phyloP scores from a whole-genome alignment of 1,140 invertebrate species.

The Sycobia sp. region DNA sequence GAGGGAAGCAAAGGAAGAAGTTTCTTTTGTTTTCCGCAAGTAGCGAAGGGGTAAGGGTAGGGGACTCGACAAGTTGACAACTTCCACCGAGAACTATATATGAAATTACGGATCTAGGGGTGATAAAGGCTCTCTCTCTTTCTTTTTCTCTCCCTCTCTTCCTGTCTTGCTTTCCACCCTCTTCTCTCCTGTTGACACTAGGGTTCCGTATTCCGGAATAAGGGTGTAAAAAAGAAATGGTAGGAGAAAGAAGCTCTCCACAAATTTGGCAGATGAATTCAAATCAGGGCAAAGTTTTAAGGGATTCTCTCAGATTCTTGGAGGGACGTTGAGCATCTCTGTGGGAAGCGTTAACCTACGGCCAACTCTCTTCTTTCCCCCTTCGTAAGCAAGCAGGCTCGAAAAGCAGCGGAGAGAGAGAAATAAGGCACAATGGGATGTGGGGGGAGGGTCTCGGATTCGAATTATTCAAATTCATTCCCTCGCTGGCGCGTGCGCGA shows the following conservation, averaged over 20 bases:
- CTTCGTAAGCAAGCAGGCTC: neutral
- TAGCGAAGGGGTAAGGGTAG: neutral
- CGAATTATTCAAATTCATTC: conserved; percentile 28
- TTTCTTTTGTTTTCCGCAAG: too few relatives aligned
- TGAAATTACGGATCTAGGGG: neutral
- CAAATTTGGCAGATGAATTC: conserved; percentile 25
- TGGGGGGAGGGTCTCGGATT: too few relatives aligned
- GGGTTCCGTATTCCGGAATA: too few relatives aligned
- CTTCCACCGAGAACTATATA: conserved; percentile 12
- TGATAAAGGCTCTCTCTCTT: neutral
- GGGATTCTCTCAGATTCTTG: neutral
- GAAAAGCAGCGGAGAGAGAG: too few relatives aligned
- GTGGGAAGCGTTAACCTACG: too few relatives aligned
- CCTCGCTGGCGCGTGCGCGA: too few relatives aligned
- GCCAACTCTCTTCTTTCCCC: neutral
- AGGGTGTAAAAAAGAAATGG: too few relatives aligned
- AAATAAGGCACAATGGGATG: conserved; percentile 9
- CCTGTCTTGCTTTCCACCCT: too few relatives aligned
- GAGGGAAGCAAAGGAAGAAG: too few relatives aligned
- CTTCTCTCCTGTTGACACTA: too few relatives aligned
- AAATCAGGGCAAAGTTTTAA: conserved; percentile 10
- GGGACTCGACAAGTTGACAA: conserved; percentile 13
- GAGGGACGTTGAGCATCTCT: too few relatives aligned
- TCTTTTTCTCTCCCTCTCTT: neutral
- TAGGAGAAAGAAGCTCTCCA: neutral